Conservation (phyloP, 2,888 invertebrate species). For the Agrochola circellaris region DNA sequence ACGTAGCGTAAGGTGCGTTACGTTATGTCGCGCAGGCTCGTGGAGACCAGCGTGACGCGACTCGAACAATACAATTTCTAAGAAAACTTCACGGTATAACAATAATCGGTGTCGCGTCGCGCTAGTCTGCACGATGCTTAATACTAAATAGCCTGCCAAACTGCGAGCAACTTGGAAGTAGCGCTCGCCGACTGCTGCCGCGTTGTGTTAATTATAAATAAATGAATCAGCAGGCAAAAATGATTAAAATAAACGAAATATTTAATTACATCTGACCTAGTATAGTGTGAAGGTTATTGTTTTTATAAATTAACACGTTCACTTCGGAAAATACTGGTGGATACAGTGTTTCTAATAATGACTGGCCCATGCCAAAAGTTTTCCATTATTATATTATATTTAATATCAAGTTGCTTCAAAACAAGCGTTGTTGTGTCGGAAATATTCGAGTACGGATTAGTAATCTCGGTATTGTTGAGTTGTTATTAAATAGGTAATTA, state of each 20-base stretch:
- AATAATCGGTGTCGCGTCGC: too few species aligned
- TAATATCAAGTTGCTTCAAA: constrained; percentile 6
- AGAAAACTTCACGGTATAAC: too few species aligned
- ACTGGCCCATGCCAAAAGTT: constrained; percentile 7
- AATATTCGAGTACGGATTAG: constrained; percentile 32
- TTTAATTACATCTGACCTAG: not conserved
- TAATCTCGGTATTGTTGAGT: constrained; percentile 18
- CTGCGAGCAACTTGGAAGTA: too few species aligned
- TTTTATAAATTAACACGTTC: constrained; percentile 37
- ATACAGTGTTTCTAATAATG: constrained; percentile 19
- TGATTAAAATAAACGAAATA: not conserved
- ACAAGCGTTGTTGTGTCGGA: constrained; percentile 11
- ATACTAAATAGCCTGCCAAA: too few species aligned
- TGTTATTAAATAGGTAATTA: constrained; percentile 9
- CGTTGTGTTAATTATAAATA: too few species aligned
- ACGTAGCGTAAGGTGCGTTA: too few species aligned
- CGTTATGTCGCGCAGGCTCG: too few species aligned
- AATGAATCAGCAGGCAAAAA: not conserved
- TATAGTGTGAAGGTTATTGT: not conserved
- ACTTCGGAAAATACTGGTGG: constrained; percentile 3
- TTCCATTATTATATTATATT: constrained; percentile 1
- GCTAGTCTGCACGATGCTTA: too few species aligned
- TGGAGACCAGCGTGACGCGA: too few species aligned
- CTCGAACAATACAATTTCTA: too few species aligned
- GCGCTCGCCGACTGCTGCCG: too few species aligned